A percentile compares a stretch with the other conserved stretches of the same genome.
Conservation (phyloP, 64 coral and sea anemone genomes). For the Stichodactyla helianthus region DNA sequence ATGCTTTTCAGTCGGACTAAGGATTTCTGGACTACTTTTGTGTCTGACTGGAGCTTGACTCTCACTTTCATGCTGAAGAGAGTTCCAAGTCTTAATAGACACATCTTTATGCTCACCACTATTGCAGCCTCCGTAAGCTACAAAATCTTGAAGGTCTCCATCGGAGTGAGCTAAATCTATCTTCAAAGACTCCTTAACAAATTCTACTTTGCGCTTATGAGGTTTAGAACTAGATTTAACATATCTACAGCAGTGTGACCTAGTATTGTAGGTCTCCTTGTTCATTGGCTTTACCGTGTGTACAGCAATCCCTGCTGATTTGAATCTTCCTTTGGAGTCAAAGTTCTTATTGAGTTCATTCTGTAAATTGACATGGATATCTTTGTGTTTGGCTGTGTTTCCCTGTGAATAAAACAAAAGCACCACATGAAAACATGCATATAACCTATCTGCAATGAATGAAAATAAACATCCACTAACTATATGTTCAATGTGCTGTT, state of each 20-base stretch:
- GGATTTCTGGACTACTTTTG: constrained; percentile 76
- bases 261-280: constrained; percentile 43
- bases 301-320: constrained; percentile 80
- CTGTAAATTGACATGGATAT: constrained; percentile 78
- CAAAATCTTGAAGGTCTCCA: background rate
- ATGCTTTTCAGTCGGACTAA: constrained; percentile 41
- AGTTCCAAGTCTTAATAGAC: constrained; percentile 18
- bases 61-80: background rate
- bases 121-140: constrained; percentile 17
- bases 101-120: constrained; percentile 21
- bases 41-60: constrained; percentile 33
- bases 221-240: background rate
- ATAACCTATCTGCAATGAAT: background rate
- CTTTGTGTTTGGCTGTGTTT: constrained; percentile 81
- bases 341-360: constrained; percentile 95
- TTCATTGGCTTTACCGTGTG: constrained; percentile 87
- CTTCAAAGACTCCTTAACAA: constrained; percentile 1
- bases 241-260: constrained; percentile 22
- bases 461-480: background rate
- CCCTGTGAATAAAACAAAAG: constrained; percentile 38
- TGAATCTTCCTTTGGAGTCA: constrained; percentile 69
- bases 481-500: background rate
- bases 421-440: background rate
- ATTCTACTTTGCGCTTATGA: constrained; percentile 4
- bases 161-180: constrained; percentile 23